A percentile compares a stretch with the other conserved stretches of the same genome.
Conservation (phyloP, 2,888 invertebrate species). For the Prosapia bicincta region DNA sequence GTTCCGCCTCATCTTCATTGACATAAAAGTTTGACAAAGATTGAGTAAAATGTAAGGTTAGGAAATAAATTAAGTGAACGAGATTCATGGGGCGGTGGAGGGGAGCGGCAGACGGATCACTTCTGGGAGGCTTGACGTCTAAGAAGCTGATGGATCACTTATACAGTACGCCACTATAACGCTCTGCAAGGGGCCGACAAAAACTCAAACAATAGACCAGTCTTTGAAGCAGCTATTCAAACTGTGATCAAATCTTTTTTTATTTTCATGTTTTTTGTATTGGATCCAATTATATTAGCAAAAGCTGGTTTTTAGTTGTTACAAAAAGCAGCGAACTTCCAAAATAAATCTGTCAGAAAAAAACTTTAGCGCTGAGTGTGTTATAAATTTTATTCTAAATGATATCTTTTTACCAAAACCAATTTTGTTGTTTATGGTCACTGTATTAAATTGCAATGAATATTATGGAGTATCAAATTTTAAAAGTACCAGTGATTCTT, state of each 20-base stretch:
- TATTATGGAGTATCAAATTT: too few species aligned
- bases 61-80: background rate
- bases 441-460: too few species aligned
- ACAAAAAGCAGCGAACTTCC: background rate
- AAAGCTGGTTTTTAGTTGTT: background rate
- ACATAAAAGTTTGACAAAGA: background rate
- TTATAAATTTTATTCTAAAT: background rate
- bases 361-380: background rate
- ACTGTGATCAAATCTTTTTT: background rate
- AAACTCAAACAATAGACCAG: background rate
- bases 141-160: conserved; percentile 2
- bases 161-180: background rate
- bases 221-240: background rate
- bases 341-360: background rate
- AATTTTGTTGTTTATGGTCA: too few species aligned
- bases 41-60: background rate
- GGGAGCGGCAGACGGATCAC: background rate
- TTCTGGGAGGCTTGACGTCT: background rate
- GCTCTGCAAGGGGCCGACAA: background rate
- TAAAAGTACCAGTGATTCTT: too few species aligned
- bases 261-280: background rate
- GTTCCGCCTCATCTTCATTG: background rate
- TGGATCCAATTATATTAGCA: background rate
- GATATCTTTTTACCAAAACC: background rate
- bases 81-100: background rate